phyloP scores from a whole-genome alignment of 2,113 vertebrate genomes.

The Gnathochromis pfefferi region DNA sequence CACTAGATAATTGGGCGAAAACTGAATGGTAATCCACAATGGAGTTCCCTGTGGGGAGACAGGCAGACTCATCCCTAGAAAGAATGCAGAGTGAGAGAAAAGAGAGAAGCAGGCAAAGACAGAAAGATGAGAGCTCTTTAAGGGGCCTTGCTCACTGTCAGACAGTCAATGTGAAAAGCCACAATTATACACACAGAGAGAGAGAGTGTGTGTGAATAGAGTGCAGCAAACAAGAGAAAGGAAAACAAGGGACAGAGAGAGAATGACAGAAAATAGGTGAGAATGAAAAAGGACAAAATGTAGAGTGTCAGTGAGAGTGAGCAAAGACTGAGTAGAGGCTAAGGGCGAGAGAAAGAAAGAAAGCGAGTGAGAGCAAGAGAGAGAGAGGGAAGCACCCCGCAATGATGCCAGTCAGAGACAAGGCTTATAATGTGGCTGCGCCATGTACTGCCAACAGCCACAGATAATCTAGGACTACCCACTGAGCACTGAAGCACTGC shows the following conservation, averaged over 20 bases:
- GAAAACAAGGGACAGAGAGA: conserved; percentile 16
- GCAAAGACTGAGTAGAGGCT: conserved; percentile 40
- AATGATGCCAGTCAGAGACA: conserved; percentile 56
- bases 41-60: conserved; percentile 63
- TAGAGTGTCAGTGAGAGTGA: conserved; percentile 17
- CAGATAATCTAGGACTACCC: conserved; percentile 71
- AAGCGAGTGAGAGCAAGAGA: neutral
- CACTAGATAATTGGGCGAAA: conserved; percentile 76
- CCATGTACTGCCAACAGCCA: conserved; percentile 60
- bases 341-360: neutral
- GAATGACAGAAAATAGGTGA: conserved; percentile 35
- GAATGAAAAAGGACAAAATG: conserved; percentile 15
- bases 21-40: conserved; percentile 76
- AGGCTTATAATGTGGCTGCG: conserved; percentile 66
- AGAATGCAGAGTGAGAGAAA: conserved; percentile 43
- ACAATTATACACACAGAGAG: conserved; percentile 60
- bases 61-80: conserved; percentile 61
- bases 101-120: conserved; percentile 41
- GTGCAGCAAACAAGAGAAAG: conserved; percentile 34
- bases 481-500: conserved; percentile 71
- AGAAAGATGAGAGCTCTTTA: conserved; percentile 66
- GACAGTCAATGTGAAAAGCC: conserved; percentile 65
- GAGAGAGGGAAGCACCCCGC: conserved; percentile 22
- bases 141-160: conserved; percentile 58
- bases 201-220: conserved; percentile 13